Evolutionary conservation across 2,888 invertebrate species (phyloP), one percentile per base, ranked within the genome.

Genomic region (Hoplodrina ambigua): DNA sequence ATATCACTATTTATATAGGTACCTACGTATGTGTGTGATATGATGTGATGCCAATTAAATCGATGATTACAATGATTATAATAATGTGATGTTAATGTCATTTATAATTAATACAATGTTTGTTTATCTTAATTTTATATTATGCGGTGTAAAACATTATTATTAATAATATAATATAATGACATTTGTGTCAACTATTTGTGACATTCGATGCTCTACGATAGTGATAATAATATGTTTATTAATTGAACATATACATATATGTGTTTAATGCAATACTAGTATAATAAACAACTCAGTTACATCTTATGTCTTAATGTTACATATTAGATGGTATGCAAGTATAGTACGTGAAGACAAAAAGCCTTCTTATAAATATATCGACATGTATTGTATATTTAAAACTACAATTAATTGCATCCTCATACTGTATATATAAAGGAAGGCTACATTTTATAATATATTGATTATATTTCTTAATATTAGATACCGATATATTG

Each of bases 121-220:
- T 64, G 15, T 64, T 64, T 64, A 64, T 58, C 75, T 75, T 80
- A 65, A 62, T 62, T 59, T 55, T 17, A 46, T 64, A 79, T 61
- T 75, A 80, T 62, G 62, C 60, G 20, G 54, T 58, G 77, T 75
- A 55, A 67, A 57, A 44, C 58, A 59, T 69, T 69, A 68, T 66
- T 59, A 68, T 61, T 63, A 62, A 52, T 62, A 77, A 54, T 61
- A 49, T 58, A 77, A 59, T 60, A 58, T n/a, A n/a, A n/a, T 69
- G 80, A 75, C 64, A 62, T 79, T 74, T 62, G 59, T 72, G 66
- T 66, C 57, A 46, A 46, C 53, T 55, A 63, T 78, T 76, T 80
- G 80, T 75, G 77, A 75, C 69, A 56, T 80, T 62, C 58, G 61
- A 75, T 80, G 75, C 58, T 74, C 75, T 49, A 37, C 55, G 41